Evolutionary conservation across 2,888 invertebrate species (phyloP).

Genomic region (Acrobasis repandana): DNA sequence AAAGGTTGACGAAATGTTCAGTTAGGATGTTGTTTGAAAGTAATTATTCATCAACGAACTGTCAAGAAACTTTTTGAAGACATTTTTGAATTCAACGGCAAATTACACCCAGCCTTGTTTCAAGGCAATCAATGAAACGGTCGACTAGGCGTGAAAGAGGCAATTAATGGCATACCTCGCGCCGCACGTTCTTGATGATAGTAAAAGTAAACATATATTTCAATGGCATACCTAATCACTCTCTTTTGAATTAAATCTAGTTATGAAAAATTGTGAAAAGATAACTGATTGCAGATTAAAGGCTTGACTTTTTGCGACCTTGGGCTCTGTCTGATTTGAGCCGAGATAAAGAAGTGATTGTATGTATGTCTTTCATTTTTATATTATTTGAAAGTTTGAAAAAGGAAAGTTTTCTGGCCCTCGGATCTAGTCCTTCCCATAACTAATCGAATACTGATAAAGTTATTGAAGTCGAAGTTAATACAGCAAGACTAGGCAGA

Average conservation of each 20-base stretch:
- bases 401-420: background rate
- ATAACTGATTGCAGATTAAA: background rate
- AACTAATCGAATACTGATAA: background rate
- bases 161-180: constrained; percentile 30
- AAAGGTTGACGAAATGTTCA: too few relatives aligned
- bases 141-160: constrained; percentile 32
- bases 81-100: too few relatives aligned
- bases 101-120: background rate
- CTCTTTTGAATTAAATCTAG: background rate
- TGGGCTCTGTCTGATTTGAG: too few relatives aligned
- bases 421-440: background rate
- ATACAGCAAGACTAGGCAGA: background rate
- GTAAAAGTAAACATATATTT: constrained; percentile 11
- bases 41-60: too few relatives aligned
- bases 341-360: too few relatives aligned
- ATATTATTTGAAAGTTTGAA: background rate
- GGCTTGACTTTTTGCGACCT: too few relatives aligned
- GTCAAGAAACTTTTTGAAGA: too few relatives aligned
- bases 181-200: constrained; percentile 24
- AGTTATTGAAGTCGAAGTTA: background rate
- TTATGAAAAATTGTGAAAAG: background rate
- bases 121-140: constrained; percentile 14
- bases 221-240: background rate
- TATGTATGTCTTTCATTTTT: too few relatives aligned
- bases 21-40: too few relatives aligned